Base-by-base conservation (phyloP, 1,140 invertebrate species). In the Phenacoccus solenopsis region DNA sequence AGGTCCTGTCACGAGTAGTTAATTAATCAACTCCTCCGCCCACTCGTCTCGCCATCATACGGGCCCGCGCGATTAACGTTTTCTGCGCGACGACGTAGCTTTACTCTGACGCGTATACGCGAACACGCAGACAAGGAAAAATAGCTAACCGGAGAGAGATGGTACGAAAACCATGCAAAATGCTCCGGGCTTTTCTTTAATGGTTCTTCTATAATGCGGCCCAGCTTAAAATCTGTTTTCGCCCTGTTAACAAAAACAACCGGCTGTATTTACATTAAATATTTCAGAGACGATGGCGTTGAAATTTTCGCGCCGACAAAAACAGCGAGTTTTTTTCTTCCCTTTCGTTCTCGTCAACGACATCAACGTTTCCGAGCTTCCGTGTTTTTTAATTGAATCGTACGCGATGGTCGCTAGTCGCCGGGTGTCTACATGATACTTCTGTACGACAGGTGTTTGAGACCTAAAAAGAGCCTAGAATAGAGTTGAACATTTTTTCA, bases 201-300 rank as follows among this genome's bases (percentile, higher is more conserved):
- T 64, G 59, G 59, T 16, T 64, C 59, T 27, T 64, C 22, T 25
- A 64, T 25, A 64, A 64, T 64, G 25, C 59, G 22, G 22, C 59
- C 59, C 20, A 64, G 59, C 22, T 27, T 64, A 25, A 38, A 64
- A 64, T 64, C 59, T 64, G 59, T 64, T 64, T 64, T 64, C 59
- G 25, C 59, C 21, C 22, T 64, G 59, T 24, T 64, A 27, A 64
- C 22, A 27, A 64, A 64, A 27, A 64, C 59, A 27, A 64, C 59
- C 20, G 25, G 13, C 32, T 24, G 59, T 25, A 25, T 64, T 64
- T 64, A 64, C 22, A 25, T 64, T 24, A 64, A 64, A 64, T 64
- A 64, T 64, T 64, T 16, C 10, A 64, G 59, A 25, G 12, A 25
- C n/a, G n/a, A n/a, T n/a, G n/a, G 21, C 16, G 59, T 3, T 64